Percentiles rank a stretch among this genome's conserved stretches.
Evolutionary conservation across 2,797 vertebrate genomes (phyloP).

Genomic region (Xiphorhynchus erythropygius): DNA sequence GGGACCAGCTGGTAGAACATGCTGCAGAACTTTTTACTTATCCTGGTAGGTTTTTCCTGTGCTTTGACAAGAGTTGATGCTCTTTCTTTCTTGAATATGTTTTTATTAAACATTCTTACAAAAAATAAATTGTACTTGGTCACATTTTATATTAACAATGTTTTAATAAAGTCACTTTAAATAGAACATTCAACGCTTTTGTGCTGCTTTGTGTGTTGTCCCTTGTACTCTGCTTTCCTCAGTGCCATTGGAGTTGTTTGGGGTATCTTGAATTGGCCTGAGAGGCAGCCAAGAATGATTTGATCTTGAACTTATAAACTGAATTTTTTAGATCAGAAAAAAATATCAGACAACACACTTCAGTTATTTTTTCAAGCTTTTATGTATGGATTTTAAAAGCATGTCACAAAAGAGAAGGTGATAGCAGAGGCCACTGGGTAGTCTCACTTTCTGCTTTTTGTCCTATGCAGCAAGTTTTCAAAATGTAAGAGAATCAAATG

Average conservation of each 20-base stretch:
- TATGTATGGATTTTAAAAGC: background rate
- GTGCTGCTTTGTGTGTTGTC: background rate
- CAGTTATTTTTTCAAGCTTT: background rate
- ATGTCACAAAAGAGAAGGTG: background rate
- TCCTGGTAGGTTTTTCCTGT: constrained; percentile 49
- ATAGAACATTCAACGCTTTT: constrained; percentile 4
- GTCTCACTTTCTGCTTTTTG: background rate
- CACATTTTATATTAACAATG: constrained; percentile 79
- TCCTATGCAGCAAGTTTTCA: background rate
- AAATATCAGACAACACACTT: background rate
- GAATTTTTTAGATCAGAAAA: background rate
- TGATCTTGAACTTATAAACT: background rate
- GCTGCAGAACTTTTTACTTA: constrained; percentile 62
- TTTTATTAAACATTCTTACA: constrained; percentile 76
- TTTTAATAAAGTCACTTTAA: constrained; percentile 82
- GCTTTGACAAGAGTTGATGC: constrained; percentile 58
- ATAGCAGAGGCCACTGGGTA: background rate
- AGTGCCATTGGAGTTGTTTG: background rate
- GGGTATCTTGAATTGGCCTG: background rate
- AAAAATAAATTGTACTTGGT: constrained; percentile 70
- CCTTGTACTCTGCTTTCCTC: background rate
- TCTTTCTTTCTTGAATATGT: constrained; percentile 72
- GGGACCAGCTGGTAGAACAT: constrained; percentile 61
- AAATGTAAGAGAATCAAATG: background rate
- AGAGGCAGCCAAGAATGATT: background rate